These are phyloP conservation scores for Babyrousa celebensis DNA, from an alignment of 2,797 vertebrate genomes.

Conservation along the genomic window DNA sequence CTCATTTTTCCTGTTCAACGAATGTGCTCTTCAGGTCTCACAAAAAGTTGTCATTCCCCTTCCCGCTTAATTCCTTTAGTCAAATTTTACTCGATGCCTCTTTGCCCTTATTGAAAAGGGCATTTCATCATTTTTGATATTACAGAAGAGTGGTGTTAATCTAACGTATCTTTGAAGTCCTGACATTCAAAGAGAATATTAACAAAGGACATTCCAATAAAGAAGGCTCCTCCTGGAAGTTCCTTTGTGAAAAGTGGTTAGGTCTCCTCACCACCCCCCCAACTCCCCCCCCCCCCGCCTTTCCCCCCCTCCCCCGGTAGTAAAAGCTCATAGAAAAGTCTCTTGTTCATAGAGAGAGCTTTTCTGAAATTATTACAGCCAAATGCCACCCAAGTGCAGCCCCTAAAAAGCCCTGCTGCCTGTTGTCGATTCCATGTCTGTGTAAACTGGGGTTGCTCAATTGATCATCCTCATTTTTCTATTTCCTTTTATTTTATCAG, in stretches of 20 bases:
- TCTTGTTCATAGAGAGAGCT: neutral
- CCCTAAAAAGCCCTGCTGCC: neutral
- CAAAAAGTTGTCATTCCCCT: neutral
- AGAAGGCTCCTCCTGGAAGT: neutral
- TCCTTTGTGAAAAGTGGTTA: conserved; percentile 6
- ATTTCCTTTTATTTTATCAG: conserved; percentile 46
- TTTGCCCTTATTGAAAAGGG: neutral
- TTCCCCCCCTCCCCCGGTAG: neutral
- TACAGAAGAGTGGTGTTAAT: neutral
- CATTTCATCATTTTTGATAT: neutral
- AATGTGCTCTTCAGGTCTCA: neutral
- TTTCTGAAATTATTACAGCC: neutral
- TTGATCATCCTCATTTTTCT: neutral
- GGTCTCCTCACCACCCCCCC: neutral
- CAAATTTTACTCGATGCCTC: conserved; percentile 13
- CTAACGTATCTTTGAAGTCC: neutral
- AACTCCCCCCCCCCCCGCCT: too few species aligned
- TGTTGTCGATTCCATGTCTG: accelerated
- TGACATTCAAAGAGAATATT: neutral
- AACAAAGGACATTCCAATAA: neutral
- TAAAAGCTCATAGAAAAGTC: neutral
- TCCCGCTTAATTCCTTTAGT: neutral
- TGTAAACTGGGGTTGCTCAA: neutral
- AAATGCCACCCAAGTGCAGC: too few species aligned
- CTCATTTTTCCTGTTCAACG: neutral